A percentile compares a stretch with the other conserved stretches of the same genome.
phyloP scores from a whole-genome alignment of 2,888 invertebrate genomes.

The Silvanus unidentatus region DNA sequence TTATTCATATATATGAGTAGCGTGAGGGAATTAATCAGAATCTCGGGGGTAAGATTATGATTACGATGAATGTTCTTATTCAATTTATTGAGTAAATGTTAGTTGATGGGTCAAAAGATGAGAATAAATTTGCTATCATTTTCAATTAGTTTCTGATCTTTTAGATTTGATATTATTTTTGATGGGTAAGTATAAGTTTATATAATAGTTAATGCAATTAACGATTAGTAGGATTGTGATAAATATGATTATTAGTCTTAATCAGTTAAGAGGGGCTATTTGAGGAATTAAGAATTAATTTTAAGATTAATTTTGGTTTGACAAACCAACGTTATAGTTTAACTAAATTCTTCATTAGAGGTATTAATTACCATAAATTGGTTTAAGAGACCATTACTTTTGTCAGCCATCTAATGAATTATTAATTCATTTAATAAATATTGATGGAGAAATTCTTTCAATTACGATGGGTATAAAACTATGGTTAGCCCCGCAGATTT shows the following conservation, averaged over 20 bases:
- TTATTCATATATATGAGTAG: conserved; percentile 48
- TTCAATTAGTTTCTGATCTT: no score
- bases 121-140: conserved; percentile 65
- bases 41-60: conserved; percentile 50
- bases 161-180: conserved; percentile 31
- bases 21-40: conserved; percentile 55
- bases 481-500: conserved; percentile 76
- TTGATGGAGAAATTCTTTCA: conserved; percentile 53
- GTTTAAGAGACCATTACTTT: conserved; percentile 68
- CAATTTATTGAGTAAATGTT: conserved; percentile 55
- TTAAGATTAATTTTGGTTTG: conserved; percentile 56
- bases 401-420: conserved; percentile 62
- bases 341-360: conserved; percentile 58
- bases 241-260: conserved; percentile 44
- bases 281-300: conserved; percentile 64
- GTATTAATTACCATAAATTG: conserved; percentile 58
- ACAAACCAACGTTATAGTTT: conserved; percentile 59
- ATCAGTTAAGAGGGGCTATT: conserved; percentile 59
- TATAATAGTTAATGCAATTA: conserved; percentile 52
- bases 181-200: conserved; percentile 33
- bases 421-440: conserved; percentile 56
- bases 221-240: conserved; percentile 47
- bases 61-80: conserved; percentile 51
- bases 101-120: conserved; percentile 60
- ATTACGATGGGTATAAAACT: conserved; percentile 72